Conservation (phyloP, 2,888 invertebrate species). For the Helicoverpa assulta region DNA sequence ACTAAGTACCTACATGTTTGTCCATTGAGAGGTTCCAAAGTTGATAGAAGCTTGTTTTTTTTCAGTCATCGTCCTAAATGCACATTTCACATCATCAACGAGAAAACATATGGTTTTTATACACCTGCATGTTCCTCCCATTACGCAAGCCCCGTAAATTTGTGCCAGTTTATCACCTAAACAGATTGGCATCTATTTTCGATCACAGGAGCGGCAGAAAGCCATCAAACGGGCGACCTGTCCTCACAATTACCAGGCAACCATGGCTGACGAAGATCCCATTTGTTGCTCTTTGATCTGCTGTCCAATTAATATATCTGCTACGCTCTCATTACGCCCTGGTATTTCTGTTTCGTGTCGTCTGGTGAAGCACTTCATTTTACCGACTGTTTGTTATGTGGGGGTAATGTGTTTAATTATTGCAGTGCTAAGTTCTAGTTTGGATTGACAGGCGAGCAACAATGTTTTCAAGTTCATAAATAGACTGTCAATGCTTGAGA, state of each 20-base stretch:
- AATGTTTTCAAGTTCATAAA: background rate
- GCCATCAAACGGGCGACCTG: conserved; percentile 67
- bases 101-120: conserved; percentile 13
- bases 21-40: conserved; percentile 10
- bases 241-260: conserved; percentile 77
- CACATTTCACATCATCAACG: conserved; percentile 8
- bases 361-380: conserved; percentile 59
- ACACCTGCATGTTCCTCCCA: conserved; percentile 25
- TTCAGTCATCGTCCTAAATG: background rate
- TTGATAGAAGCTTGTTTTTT: background rate
- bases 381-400: conserved; percentile 46
- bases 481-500: background rate
- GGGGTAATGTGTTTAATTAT: conserved; percentile 40
- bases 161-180: conserved; percentile 46
- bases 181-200: conserved; percentile 59
- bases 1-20: background rate
- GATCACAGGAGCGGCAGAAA: conserved; percentile 53
- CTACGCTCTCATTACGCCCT: conserved; percentile 74
- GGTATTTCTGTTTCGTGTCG: conserved; percentile 77
- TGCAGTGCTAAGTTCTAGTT: conserved; percentile 30
- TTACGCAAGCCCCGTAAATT: conserved; percentile 37
- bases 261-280: conserved; percentile 73
- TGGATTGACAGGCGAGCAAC: conserved; percentile 5
- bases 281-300: conserved; percentile 79
- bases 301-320: conserved; percentile 80